Percentiles rank a stretch among this genome's conserved stretches.
phyloP scores from a whole-genome alignment of 2,113 vertebrate species.

The Aleadryas rufinucha region DNA sequence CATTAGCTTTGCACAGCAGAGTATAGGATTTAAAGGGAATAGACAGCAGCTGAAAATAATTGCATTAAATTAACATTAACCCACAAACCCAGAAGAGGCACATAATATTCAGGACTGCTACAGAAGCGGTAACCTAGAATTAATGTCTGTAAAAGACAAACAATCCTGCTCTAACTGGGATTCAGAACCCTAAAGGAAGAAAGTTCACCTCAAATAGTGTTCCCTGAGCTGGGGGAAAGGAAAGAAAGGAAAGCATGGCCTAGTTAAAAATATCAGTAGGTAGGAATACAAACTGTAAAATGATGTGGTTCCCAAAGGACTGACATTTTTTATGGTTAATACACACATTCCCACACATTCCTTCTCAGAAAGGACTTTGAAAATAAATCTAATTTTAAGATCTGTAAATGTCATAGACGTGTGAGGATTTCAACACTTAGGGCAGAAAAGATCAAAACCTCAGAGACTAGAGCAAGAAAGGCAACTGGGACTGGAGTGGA shows the following conservation, averaged over 20 bases:
- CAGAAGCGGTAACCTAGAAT: neutral
- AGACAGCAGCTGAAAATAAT: slow-evolving; percentile 37
- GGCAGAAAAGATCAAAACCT: neutral
- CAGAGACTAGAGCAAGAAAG: neutral
- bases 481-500: neutral
- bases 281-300: slow-evolving; percentile 22
- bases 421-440: neutral
- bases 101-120: neutral
- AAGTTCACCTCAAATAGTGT: neutral
- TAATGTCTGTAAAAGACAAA: neutral
- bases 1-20: slow-evolving; percentile 1
- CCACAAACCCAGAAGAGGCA: slow-evolving; percentile 27
- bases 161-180: neutral
- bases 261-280: slow-evolving; percentile 24
- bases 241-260: neutral
- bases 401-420: neutral
- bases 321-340: neutral
- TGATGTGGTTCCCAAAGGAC: neutral
- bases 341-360: slow-evolving; percentile 16
- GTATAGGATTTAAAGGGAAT: slow-evolving; percentile 12
- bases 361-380: neutral
- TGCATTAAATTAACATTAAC: slow-evolving; percentile 43
- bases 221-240: neutral
- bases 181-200: slow-evolving; percentile 1
- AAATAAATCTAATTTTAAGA: slow-evolving; percentile 28